These are phyloP conservation scores for Odobenus rosmarus DNA, from an alignment of 2,113 vertebrate species.

Conservation along the genomic window DNA sequence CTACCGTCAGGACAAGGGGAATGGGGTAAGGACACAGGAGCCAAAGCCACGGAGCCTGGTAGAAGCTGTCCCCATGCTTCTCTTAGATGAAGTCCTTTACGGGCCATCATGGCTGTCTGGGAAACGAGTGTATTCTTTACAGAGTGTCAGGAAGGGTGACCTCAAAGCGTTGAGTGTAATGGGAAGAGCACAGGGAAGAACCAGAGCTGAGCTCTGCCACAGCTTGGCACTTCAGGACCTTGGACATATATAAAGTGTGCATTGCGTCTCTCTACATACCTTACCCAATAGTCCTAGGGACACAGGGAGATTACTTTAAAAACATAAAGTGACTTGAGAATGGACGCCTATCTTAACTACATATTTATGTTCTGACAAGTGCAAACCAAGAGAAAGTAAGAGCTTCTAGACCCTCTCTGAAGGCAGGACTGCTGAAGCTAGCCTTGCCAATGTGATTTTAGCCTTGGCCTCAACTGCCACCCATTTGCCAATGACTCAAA, in stretches of 20 bases:
- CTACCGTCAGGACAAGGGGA: neutral
- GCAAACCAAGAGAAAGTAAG: neutral
- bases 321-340: neutral
- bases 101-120: neutral
- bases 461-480: neutral
- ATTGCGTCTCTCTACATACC: neutral
- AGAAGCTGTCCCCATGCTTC: neutral
- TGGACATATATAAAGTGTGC: neutral
- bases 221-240: neutral
- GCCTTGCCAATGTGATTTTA: neutral
- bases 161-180: rapidly evolving
- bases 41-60: neutral
- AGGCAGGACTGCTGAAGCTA: neutral
- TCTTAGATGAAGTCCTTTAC: neutral
- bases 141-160: neutral
- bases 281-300: neutral
- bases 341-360: neutral
- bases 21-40: neutral
- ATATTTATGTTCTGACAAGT: neutral
- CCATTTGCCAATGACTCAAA: neutral
- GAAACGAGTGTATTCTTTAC: neutral
- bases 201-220: neutral
- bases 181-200: neutral
- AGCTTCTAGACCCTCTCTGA: neutral
- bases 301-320: neutral